phyloP scores from a whole-genome alignment of 2,888 invertebrate genomes.

The Parnassius glacialis region DNA sequence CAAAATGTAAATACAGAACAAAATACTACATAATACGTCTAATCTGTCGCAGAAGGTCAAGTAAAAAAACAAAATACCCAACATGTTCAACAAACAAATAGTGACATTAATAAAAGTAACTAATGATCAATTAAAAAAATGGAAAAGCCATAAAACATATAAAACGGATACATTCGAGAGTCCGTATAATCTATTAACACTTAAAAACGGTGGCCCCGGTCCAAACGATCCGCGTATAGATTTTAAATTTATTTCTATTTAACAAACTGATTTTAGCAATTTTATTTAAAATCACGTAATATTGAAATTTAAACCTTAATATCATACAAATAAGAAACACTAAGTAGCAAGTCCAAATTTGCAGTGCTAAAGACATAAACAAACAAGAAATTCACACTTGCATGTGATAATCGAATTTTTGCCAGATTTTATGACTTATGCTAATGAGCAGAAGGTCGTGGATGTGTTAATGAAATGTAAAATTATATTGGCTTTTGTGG shows the following conservation, averaged over 20 bases:
- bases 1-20: too few species aligned
- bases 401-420: neutral
- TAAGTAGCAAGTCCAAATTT: constrained; percentile 27
- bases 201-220: constrained; percentile 61
- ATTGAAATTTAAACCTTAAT: constrained; percentile 13
- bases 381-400: constrained; percentile 28
- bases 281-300: neutral
- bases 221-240: constrained; percentile 56
- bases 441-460: constrained; percentile 25
- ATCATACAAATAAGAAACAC: constrained; percentile 3
- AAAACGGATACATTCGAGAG: constrained; percentile 28
- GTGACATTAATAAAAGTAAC: constrained; percentile 30
- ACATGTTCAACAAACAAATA: constrained; percentile 29
- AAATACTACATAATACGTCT: neutral
- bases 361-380: constrained; percentile 37
- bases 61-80: constrained; percentile 15
- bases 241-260: constrained; percentile 66
- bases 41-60: neutral
- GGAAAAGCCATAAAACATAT: constrained; percentile 36
- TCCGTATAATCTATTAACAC: constrained; percentile 69
- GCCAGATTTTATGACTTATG: constrained; percentile 37
- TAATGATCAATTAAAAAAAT: constrained; percentile 36
- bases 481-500: constrained; percentile 30
- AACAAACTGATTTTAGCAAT: constrained; percentile 36
- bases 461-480: constrained; percentile 10